Conservation (phyloP, 2,888 invertebrate genomes). For the Dioctria rufipes region DNA sequence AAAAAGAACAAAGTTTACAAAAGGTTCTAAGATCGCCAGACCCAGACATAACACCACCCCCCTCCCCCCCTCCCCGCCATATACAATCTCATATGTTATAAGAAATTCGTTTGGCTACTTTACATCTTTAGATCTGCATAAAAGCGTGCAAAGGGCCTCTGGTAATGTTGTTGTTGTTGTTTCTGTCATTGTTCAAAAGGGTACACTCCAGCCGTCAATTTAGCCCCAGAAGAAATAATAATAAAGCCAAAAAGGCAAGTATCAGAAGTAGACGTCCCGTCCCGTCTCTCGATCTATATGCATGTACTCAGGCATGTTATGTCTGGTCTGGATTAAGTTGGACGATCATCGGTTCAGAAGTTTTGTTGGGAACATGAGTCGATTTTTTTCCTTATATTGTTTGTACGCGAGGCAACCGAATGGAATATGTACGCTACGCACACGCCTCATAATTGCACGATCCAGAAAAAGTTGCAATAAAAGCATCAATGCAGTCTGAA, state of each 20-base stretch:
- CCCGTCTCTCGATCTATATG: slow-evolving; percentile 37
- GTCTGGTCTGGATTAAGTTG: slow-evolving; percentile 47
- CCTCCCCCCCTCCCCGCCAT: no score
- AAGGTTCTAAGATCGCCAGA: not conserved
- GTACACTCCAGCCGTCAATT: slow-evolving; percentile 41
- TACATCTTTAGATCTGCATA: slow-evolving; percentile 41
- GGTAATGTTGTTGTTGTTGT: no score
- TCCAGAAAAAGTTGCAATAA: slow-evolving; percentile 46
- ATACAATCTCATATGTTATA: not conserved
- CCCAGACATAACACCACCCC: slow-evolving; percentile 35
- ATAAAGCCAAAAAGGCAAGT: slow-evolving; percentile 23
- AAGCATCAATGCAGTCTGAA: slow-evolving; percentile 22
- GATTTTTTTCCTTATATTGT: slow-evolving; percentile 8
- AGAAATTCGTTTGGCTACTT: slow-evolving; percentile 38
- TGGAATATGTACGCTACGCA: slow-evolving; percentile 46
- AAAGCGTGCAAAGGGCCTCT: slow-evolving; percentile 36
- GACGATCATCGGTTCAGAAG: slow-evolving; percentile 37
- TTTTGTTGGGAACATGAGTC: slow-evolving; percentile 32
- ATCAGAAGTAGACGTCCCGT: not conserved
- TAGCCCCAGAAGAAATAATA: not conserved
- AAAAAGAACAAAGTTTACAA: not conserved
- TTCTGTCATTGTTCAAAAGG: slow-evolving; percentile 23
- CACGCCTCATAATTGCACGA: slow-evolving; percentile 49
- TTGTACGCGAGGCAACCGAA: not conserved
- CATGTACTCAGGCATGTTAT: slow-evolving; percentile 38